phyloP scores from a whole-genome alignment of 2,797 vertebrate genomes.

The Falco biarmicus region DNA sequence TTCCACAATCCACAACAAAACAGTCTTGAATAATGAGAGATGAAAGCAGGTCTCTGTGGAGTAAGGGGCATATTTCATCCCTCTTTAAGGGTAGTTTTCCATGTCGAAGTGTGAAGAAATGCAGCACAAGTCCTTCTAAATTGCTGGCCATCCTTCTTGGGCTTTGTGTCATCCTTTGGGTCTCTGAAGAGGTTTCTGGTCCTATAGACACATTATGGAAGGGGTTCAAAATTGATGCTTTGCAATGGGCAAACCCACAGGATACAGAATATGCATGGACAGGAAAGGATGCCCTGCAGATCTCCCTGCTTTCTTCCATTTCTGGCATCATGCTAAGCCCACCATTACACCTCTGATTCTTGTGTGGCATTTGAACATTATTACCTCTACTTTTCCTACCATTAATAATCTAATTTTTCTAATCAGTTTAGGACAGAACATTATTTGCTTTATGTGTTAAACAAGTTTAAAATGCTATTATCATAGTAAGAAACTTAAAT shows the following conservation, averaged over 20 bases:
- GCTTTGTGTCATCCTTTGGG: neutral
- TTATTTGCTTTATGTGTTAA: neutral
- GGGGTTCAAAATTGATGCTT: neutral
- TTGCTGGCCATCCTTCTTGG: neutral
- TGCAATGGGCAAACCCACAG: neutral
- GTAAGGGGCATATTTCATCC: neutral
- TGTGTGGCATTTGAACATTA: neutral
- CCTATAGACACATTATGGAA: neutral
- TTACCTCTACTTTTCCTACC: neutral
- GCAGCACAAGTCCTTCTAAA: neutral
- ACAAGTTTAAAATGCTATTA: neutral
- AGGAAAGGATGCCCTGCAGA: neutral
- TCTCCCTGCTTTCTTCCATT: neutral
- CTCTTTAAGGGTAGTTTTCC: neutral
- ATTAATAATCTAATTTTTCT: neutral
- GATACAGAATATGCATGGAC: neutral
- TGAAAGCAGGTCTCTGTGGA: neutral
- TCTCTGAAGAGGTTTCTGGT: neutral
- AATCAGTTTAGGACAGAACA: neutral
- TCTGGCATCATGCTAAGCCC: neutral
- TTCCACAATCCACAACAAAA: neutral
- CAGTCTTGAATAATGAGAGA: neutral
- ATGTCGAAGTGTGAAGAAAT: neutral
- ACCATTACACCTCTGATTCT: neutral
- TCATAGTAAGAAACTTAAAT: neutral